Percentiles rank a stretch among this genome's conserved stretches.
Evolutionary conservation across 2,888 invertebrate species (phyloP).

Genomic region (Amblyjoppa proteus): DNA sequence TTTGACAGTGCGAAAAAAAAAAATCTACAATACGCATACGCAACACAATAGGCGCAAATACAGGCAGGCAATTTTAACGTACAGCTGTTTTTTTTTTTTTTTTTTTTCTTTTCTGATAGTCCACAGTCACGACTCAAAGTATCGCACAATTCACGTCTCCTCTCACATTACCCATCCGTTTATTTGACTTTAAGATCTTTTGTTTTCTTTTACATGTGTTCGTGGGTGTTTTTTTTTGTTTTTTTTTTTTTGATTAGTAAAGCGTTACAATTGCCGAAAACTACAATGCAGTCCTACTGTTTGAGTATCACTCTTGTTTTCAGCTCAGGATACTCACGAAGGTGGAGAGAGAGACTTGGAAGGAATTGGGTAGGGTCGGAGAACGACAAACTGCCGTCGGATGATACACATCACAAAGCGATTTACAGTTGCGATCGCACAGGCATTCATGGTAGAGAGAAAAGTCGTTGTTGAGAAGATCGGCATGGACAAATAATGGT

Average conservation of each 20-base stretch:
- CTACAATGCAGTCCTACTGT: constrained; percentile 48
- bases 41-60: not conserved
- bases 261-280: constrained; percentile 59
- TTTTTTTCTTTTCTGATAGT: not conserved
- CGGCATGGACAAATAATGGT: constrained; percentile 13
- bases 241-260: constrained; percentile 47
- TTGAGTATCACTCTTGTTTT: constrained; percentile 30
- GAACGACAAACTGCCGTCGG: constrained; percentile 12
- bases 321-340: constrained; percentile 12
- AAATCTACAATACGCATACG: not conserved
- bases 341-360: constrained; percentile 30
- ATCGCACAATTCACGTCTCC: constrained; percentile 25
- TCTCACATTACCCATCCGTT: constrained; percentile 25
- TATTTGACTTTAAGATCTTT: constrained; percentile 16
- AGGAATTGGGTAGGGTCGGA: constrained; percentile 30
- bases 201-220: constrained; percentile 28
- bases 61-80: not conserved
- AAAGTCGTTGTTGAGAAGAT: constrained; percentile 12
- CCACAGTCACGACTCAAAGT: constrained; percentile 19
- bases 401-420: constrained; percentile 1
- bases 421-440: not conserved
- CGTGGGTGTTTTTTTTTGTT: not conserved
- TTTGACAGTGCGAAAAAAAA: not conserved
- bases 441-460: constrained; percentile 8
- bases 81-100: not conserved